Conservation (phyloP, 2,888 invertebrate species). For the Cinara cedri region DNA sequence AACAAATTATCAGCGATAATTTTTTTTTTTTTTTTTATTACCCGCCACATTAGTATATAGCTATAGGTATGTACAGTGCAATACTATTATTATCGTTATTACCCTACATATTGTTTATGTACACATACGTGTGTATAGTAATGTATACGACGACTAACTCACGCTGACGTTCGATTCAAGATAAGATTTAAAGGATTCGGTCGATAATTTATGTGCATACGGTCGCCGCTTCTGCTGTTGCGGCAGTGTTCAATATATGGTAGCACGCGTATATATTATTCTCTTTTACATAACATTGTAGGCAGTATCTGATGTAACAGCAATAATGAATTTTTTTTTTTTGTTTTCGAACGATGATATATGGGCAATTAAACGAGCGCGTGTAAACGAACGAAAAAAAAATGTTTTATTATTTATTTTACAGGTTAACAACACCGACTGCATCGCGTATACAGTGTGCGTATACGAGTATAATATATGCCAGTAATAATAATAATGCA, state of each 20-base stretch:
- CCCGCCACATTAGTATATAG: constrained; percentile 1
- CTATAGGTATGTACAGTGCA: background rate
- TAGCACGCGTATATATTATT: background rate
- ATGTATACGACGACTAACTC: constrained; percentile 3
- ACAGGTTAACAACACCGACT: too few relatives aligned
- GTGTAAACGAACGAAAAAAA: too few relatives aligned
- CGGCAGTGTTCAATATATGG: background rate
- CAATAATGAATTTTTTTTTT: too few relatives aligned
- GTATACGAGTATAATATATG: too few relatives aligned
- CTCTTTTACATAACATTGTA: background rate
- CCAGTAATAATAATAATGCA: too few relatives aligned
- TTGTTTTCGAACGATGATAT: background rate
- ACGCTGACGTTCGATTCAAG: constrained; percentile 16
- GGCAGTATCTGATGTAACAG: background rate
- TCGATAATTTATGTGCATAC: constrained; percentile 34
- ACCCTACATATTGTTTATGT: too few relatives aligned
- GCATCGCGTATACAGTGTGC: too few relatives aligned
- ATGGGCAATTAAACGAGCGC: background rate
- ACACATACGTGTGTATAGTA: too few relatives aligned
- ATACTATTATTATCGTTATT: background rate
- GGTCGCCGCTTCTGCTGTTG: background rate
- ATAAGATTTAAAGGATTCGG: constrained; percentile 27
- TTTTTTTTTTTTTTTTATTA: constrained; percentile 10
- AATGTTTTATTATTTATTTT: too few relatives aligned
- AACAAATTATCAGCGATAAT: constrained; percentile 22